Base-by-base conservation (phyloP, 2,113 vertebrate genomes). In the Aramus guarauna region DNA sequence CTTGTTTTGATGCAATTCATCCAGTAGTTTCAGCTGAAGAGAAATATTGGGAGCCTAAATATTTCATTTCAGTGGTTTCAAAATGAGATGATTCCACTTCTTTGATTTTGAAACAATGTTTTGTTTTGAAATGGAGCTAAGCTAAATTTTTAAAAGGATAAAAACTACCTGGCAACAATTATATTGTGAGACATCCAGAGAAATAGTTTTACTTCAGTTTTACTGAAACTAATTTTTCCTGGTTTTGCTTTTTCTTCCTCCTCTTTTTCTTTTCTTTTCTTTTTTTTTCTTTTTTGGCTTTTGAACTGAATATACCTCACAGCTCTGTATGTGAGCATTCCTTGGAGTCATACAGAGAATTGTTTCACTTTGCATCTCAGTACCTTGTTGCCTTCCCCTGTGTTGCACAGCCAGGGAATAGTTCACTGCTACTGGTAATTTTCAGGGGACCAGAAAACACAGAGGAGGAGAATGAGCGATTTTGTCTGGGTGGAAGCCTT, bases 21-120 rank as follows among this genome's bases (percentile, higher is more conserved):
- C 39, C 58, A 13, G 41, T 83, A 90, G 81, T 79, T 94, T 91
- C 67, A 83, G 45, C 78, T 73, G 41, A 90, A 58, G 67, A 83
- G 26, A 72, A 94, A 37, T 85, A 77, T 24, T 73, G 71, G 50
- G 78, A 92, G 41, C 45, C 62, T 96, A 95, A 93, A 93, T 96
- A 90, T 95, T 97, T 93, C 21, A 88, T 95, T 93, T 85, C n/a
- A 23, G 24, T 50, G 9, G 6, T 67, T 96, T 92, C 30, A 26
- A 64, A 96, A 67, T 63, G 19, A 67, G 91, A 89, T 91, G 36
- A 10, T 21, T 95, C 20, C 11, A 43, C 39, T 86, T 62, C 81
- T 96, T 95, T 96, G 64, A 78, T 92, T 96, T 85, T 79, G 80
- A 94, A 85, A 80, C n/a, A 66, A 50, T 90, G 45, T 90, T 97